phyloP scores from a whole-genome alignment of 2,888 invertebrate species.

The Geotrupes spiniger region DNA sequence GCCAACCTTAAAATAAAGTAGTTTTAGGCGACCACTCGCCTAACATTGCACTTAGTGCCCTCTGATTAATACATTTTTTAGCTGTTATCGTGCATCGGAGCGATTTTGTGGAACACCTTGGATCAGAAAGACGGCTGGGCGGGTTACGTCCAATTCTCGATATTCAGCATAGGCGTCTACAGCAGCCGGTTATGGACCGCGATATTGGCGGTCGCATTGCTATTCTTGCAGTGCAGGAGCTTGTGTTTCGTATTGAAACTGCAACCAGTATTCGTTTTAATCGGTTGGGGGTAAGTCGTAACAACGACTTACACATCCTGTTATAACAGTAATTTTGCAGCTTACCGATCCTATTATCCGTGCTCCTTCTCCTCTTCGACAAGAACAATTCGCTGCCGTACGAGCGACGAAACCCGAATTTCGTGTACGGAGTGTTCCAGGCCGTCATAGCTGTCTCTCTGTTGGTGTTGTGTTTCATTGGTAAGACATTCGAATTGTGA shows the following conservation, averaged over 20 bases:
- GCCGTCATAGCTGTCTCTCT: conserved; percentile 75
- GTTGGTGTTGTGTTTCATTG: conserved; percentile 74
- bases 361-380: conserved; percentile 60
- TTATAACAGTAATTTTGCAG: conserved; percentile 50
- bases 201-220: conserved; percentile 74
- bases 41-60: too few relatives aligned
- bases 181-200: conserved; percentile 84
- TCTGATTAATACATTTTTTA: too few relatives aligned
- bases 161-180: conserved; percentile 75
- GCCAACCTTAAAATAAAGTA: too few relatives aligned
- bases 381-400: conserved; percentile 51
- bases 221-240: conserved; percentile 80
- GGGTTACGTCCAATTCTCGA: conserved; percentile 69
- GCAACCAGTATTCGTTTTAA: conserved; percentile 64
- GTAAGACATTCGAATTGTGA: conserved; percentile 55
- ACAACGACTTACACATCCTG: neutral
- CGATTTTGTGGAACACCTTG: conserved; percentile 69
- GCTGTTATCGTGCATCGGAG: conserved; percentile 68
- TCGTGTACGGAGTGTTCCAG: conserved; percentile 74
- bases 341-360: conserved; percentile 65
- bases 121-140: conserved; percentile 58
- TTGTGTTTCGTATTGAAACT: conserved; percentile 77
- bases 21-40: too few relatives aligned
- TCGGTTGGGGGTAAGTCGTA: conserved; percentile 57
- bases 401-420: conserved; percentile 68